Evolutionary conservation across 2,888 invertebrate genomes (phyloP), one percentile per base, ranked within the genome.

Genomic region (Chymomyza fuscimana): DNA sequence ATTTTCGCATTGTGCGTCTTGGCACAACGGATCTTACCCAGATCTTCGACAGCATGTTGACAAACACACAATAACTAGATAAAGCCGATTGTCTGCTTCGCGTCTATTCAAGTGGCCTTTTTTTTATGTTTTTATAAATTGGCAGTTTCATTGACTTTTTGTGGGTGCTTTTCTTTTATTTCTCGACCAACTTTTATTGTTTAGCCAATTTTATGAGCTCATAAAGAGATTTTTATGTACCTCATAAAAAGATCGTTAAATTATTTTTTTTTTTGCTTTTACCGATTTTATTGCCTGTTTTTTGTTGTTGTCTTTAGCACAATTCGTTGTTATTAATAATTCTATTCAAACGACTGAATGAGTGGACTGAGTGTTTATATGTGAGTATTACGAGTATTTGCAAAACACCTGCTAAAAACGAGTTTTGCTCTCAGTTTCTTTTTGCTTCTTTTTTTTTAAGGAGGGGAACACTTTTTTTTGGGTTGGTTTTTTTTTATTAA

Each of bases 331-430:
- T 89, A 77, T 77, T 81, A 79, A 77, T 86, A 77, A 81, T 75
- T 69, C 67, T 78, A 79, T 79, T 78, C 85, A 82, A 76, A 72
- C 63, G 62, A 66, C 66, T 65, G 32, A 59, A 46, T 46, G 40
- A 54, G 54, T 62, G n/a, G 66, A 50, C 66, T 9, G 25, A 67
- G 25, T 59, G 63, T 56, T 61, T 72, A 73, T 22, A 59, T 63
- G 56, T 65, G 70, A 32, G 32, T 32, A 32, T 32, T 5, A 32
- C 32, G 32, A 32, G 32, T 32, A 32, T 64, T 65, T 25, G 62
- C 68, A 72, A 84, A 76, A 74, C 87, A 85, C 88, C 84, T 85
- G 87, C 75, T 74, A 69, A 77, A 69, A 79, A 76, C 72, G 71
- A 40, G 65, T 65, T 65, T 65, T 54, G 29, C 50, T 6, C 5